A percentile compares a stretch with the other conserved stretches of the same genome.
phyloP scores from a whole-genome alignment of 1,140 invertebrate species.

The Lerema accius region DNA sequence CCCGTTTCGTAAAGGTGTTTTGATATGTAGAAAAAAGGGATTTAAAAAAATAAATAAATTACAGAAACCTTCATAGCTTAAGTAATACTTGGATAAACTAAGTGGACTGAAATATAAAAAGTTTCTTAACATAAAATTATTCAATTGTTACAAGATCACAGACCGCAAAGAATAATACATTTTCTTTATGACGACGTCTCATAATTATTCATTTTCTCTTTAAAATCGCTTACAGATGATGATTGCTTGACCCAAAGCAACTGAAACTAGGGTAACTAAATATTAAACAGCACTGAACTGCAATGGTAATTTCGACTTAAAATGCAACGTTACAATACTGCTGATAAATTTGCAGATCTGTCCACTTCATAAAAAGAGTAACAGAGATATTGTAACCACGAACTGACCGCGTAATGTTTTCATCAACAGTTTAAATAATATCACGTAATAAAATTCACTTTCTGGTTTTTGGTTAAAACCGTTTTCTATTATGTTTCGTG shows the following conservation, averaged over 20 bases:
- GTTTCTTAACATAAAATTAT: too few species aligned
- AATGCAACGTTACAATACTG: slow-evolving; percentile 24
- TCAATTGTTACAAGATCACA: too few species aligned
- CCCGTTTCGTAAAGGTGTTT: too few species aligned
- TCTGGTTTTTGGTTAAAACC: not conserved
- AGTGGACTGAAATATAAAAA: too few species aligned
- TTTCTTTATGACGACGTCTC: not conserved
- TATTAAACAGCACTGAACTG: slow-evolving; percentile 23
- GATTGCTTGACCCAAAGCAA: slow-evolving; percentile 18
- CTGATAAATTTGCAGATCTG: slow-evolving; percentile 29
- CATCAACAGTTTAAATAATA: slow-evolving; percentile 24
- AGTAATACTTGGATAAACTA: too few species aligned
- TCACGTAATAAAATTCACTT: slow-evolving; percentile 21
- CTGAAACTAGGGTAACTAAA: slow-evolving; percentile 25
- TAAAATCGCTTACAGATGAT: slow-evolving; percentile 7
- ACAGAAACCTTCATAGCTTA: too few species aligned
- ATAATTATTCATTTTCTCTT: not conserved
- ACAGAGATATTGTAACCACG: slow-evolving; percentile 23
- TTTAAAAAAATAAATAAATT: too few species aligned
- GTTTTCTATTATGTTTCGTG: slow-evolving; percentile 7
- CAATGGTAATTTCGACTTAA: slow-evolving; percentile 30
- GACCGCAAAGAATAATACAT: not conserved
- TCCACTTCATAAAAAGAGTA: slow-evolving; percentile 18
- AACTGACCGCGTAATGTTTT: slow-evolving; percentile 11
- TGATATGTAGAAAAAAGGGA: too few species aligned